These are phyloP conservation scores for Heteropelma amictum DNA, from an alignment of 2,888 invertebrate species.

Conservation along the genomic window DNA sequence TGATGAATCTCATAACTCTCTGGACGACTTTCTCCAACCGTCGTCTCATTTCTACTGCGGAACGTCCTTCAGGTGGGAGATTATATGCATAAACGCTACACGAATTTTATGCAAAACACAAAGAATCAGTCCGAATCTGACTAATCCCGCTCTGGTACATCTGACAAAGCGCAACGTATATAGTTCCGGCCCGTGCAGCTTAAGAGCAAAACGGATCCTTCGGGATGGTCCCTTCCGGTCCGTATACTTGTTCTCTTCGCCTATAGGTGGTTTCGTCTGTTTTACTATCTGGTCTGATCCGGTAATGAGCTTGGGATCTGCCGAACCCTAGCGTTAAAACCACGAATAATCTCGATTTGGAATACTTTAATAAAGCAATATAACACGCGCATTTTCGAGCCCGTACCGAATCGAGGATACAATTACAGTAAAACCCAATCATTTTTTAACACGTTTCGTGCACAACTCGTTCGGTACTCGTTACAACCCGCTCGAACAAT, in stretches of 20 bases:
- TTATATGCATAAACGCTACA: conserved; percentile 1
- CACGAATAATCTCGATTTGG: not conserved
- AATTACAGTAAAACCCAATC: too few species aligned
- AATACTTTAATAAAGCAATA: conserved; percentile 4
- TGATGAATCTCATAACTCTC: not conserved
- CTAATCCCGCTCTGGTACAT: conserved; percentile 4
- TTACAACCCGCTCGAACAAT: too few species aligned
- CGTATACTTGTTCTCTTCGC: conserved; percentile 3
- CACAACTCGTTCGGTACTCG: too few species aligned
- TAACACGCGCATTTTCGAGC: too few species aligned
- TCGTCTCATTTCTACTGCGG: not conserved
- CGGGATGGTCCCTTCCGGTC: conserved; percentile 23
- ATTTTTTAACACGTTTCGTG: too few species aligned
- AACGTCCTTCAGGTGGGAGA: not conserved
- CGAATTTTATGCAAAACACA: conserved; percentile 5
- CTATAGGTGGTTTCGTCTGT: too few species aligned
- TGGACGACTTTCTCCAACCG: too few species aligned
- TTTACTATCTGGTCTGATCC: too few species aligned
- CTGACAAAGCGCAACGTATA: conserved; percentile 17
- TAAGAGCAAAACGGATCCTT: conserved; percentile 21
- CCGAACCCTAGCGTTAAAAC: conserved; percentile 4
- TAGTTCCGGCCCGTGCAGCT: conserved; percentile 26
- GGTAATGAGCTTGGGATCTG: conserved; percentile 29
- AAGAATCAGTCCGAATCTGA: conserved; percentile 27
- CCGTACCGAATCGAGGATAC: too few species aligned